Evolutionary conservation across 2,888 invertebrate species (phyloP), one percentile per base, ranked within the genome.

Genomic region (Diabrotica balteata): DNA sequence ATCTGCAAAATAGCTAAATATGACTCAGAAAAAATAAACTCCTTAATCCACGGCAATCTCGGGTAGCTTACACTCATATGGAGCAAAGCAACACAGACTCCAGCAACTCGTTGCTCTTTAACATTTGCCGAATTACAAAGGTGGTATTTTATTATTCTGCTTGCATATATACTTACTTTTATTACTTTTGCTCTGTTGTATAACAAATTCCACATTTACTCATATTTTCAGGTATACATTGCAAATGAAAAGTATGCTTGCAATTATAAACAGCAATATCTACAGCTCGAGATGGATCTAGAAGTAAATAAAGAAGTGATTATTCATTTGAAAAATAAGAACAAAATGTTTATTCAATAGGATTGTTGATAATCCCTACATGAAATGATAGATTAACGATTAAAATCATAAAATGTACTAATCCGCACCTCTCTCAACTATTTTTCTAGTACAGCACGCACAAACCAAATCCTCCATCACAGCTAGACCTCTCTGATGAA

Each of bases 241-340:
- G 90, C 81, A 92, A 90, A 82, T 97, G 97, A 83, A 96, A 97
- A 8, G 91, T 89, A 85, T 97, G 97, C 73, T 92, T 90, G 82
- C 97, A 97, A 81, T 93, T 93, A 82, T 95, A 97, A 65, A 94
- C 89, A 74, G 92, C 87, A 67, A 95, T 85, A 81, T 92, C 91
- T 72, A 89, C 90, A 44, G 91, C 89, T 67, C 88, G 88, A 0
- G 89, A 87, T 44, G 88, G 84, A 85, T 94, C 93, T 90, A 80
- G 42, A 84, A 84, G 44, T 50, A 46, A 59, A 8, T 9, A 59
- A 65, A 59, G 7, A 32, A 17, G 22, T 52, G 8, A 22, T 47
- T 47, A 47, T 47, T 47, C 8, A 47, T 5, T 4, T 32, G 5
- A 4, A 32, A 1, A 32, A 32, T 32, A 32, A 32, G 32, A 32